Base-by-base conservation (phyloP, 2,797 vertebrate species). In the Micrastur ruficollis region DNA sequence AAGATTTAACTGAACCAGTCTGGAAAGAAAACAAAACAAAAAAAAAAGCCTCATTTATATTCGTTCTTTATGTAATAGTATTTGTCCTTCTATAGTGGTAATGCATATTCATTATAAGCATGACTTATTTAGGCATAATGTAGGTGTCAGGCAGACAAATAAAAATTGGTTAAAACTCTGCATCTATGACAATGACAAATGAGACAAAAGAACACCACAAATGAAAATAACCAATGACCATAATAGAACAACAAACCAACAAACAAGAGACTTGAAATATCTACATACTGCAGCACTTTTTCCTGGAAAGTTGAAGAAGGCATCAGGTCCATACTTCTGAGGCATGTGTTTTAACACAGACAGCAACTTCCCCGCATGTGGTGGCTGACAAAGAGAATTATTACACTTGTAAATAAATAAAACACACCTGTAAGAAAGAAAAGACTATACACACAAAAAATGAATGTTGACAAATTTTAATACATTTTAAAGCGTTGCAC, bases 301-400 rank as follows among this genome's bases (percentile, higher is more conserved):
- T 66, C 99, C 99, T 36, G 99, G 99, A 65, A 99, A 99, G 97
- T 98, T 99, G 98, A 99, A 99, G 98, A 99, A 99, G 84, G 99
- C 98, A 98, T 99, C 99, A 8, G 99, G 99, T 89, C 99, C 99
- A 12, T 98, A 99, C 96, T 99, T 99, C 96, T 99, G 99, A 95
- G 99, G 99, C 98, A 99, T 99, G 95, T 99, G 99, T 98, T 99
- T 99, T 96, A 99, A 98, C 89, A 99, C 99, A 12, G 99, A 99
- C 96, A 99, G 38, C 82, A 99, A 98, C 97, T 99, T 99, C 82
- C 99, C 99, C 65, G 99, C 99, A 81, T 99, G 99, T 58, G 98
- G 98, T 71, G 99, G 99, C 99, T 99, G 92, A 65, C 59, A 93
- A 97, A 88, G 91, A 78, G 18, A 98, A 96, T 61, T 6, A 97